phyloP scores from a whole-genome alignment of 2,888 invertebrate genomes.

The Pseudococcus viburni region DNA sequence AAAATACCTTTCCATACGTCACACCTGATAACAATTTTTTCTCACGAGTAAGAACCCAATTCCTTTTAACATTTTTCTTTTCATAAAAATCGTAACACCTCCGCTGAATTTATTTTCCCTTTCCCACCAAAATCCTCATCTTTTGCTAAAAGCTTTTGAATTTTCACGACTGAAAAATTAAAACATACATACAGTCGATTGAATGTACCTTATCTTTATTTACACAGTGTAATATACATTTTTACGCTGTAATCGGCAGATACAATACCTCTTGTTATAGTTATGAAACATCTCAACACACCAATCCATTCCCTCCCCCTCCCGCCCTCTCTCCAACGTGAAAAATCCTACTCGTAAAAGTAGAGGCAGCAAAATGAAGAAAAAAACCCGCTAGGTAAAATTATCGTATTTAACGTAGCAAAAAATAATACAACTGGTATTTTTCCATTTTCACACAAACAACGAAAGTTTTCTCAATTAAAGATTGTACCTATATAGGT shows the following conservation, averaged over 20 bases:
- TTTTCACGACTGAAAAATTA: slow-evolving; percentile 13
- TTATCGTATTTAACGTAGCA: slow-evolving; percentile 16
- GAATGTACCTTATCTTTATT: slow-evolving; percentile 29
- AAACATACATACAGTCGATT: background rate
- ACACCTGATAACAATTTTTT: too few species aligned
- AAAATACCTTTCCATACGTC: too few species aligned
- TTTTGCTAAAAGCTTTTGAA: background rate
- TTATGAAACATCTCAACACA: background rate
- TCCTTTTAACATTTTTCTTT: too few species aligned
- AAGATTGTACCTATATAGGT: background rate
- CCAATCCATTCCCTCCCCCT: background rate
- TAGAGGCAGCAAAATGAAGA: background rate
- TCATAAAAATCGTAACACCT: background rate
- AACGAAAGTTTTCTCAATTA: slow-evolving; percentile 56
- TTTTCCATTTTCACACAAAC: background rate
- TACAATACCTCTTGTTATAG: background rate
- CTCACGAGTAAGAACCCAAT: too few species aligned
- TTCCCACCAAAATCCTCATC: background rate
- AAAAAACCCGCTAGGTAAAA: slow-evolving; percentile 27
- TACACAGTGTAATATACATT: slow-evolving; percentile 43
- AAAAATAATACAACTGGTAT: background rate
- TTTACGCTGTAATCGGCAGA: background rate
- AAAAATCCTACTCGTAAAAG: background rate
- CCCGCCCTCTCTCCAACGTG: too few species aligned
- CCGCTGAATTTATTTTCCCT: background rate